These are phyloP conservation scores for Xestia c-nigrum DNA, from an alignment of 2,888 invertebrate species.

Conservation along the genomic window DNA sequence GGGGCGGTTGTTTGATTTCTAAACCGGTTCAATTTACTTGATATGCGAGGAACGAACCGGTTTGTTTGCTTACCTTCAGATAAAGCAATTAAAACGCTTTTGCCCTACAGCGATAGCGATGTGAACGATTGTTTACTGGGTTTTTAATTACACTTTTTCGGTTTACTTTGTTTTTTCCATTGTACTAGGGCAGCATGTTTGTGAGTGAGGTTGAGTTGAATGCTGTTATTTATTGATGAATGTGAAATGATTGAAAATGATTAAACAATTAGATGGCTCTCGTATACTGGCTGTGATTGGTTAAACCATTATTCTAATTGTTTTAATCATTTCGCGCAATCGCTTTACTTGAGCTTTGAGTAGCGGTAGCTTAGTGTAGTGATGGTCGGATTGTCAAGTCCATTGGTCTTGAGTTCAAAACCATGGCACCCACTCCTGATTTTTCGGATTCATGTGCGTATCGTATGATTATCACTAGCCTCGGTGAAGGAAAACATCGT, in stretches of 20 bases:
- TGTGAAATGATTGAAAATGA: not conserved
- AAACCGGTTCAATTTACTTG: constrained; percentile 37
- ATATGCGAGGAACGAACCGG: constrained; percentile 25
- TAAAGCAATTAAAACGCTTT: constrained; percentile 45
- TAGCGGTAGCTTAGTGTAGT: no score
- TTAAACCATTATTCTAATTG: not conserved
- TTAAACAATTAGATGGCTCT: not conserved
- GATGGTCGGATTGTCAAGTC: no score
- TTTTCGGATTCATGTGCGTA: no score
- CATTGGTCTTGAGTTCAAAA: no score
- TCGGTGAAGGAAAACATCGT: no score
- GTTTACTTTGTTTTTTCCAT: constrained; percentile 22
- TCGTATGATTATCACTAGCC: no score
- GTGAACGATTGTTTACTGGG: constrained; percentile 30
- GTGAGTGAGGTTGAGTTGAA: not conserved
- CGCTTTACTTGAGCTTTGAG: not conserved
- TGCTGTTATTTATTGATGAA: not conserved
- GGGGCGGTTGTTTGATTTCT: constrained; percentile 38
- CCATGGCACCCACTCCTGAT: no score
- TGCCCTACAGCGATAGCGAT: constrained; percentile 30
- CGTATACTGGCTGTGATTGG: not conserved
- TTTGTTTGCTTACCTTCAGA: constrained; percentile 38
- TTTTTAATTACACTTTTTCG: constrained; percentile 42
- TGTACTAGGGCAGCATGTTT: constrained; percentile 36
- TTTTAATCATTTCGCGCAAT: not conserved